A percentile compares a stretch with the other conserved stretches of the same genome.
Conservation (phyloP, 2,888 invertebrate genomes). For the Siphlonurus alternatus region DNA sequence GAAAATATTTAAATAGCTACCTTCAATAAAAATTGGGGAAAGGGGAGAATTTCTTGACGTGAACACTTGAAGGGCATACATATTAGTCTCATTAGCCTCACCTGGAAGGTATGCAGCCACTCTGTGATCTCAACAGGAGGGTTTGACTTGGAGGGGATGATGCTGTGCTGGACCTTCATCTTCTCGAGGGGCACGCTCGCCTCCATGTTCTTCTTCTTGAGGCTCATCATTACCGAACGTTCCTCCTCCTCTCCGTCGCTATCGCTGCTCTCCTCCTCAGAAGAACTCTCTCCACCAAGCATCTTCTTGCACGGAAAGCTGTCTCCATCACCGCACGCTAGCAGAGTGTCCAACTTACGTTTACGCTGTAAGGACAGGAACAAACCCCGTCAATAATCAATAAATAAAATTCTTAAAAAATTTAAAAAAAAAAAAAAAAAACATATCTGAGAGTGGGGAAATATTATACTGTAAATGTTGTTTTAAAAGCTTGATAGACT, state of each 20-base stretch:
- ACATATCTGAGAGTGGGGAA: too few species aligned
- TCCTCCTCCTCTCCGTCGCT: constrained; percentile 22
- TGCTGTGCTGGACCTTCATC: constrained; percentile 21
- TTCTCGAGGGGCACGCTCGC: constrained; percentile 14
- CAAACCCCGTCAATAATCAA: too few species aligned
- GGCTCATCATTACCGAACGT: constrained; percentile 8
- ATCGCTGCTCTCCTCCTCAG: constrained; percentile 23
- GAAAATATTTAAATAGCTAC: too few species aligned
- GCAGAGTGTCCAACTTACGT: constrained; percentile 24
- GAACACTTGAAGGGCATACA: too few species aligned
- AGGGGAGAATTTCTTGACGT: too few species aligned
- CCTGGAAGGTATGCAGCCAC: constrained; percentile 60
- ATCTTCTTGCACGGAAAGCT: constrained; percentile 36
- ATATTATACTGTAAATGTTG: too few species aligned
- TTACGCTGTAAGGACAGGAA: constrained; percentile 25
- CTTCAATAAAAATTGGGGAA: too few species aligned
- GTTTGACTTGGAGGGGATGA: constrained; percentile 60
- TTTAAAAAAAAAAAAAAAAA: too few species aligned
- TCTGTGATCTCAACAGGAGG: constrained; percentile 58
- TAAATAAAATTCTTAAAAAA: too few species aligned
- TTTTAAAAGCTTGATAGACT: too few species aligned
- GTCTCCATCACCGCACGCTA: constrained; percentile 24
- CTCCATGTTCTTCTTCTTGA: constrained; percentile 13
- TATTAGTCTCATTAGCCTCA: too few species aligned
- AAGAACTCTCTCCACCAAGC: constrained; percentile 29